Evolutionary conservation across 1,140 invertebrate genomes (phyloP).

Genomic region (Gonatopus flavifemur): DNA sequence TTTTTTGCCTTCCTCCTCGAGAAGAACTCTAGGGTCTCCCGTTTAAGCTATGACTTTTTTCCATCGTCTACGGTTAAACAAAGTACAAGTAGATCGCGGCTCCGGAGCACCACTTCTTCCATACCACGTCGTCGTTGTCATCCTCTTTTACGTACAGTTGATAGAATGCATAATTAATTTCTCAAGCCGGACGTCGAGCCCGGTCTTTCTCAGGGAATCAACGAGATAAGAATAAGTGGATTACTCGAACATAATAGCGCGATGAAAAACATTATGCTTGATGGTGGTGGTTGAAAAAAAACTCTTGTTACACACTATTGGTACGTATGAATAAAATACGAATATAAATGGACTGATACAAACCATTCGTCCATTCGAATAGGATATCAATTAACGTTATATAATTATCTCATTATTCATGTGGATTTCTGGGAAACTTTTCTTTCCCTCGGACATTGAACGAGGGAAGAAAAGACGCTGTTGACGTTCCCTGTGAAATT

Average conservation of each 20-base stretch:
- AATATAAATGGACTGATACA: background rate
- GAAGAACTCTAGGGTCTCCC: too few relatives aligned
- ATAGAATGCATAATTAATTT: conserved; percentile 36
- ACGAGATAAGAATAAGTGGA: conserved; percentile 24
- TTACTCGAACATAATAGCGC: conserved; percentile 2
- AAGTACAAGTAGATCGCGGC: too few relatives aligned
- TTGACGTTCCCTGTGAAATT: too few relatives aligned
- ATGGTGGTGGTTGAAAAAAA: background rate
- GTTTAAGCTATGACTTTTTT: too few relatives aligned
- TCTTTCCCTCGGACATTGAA: too few relatives aligned
- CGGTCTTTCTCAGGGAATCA: conserved; percentile 23
- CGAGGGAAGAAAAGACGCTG: too few relatives aligned
- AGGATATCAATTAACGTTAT: background rate
- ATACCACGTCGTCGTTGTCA: too few relatives aligned
- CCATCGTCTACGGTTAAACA: too few relatives aligned
- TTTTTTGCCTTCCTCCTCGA: too few relatives aligned
- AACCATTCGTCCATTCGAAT: too few relatives aligned
- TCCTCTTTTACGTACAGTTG: conserved; percentile 5
- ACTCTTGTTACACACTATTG: background rate
- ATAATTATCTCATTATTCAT: conserved; percentile 20
- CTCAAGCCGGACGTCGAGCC: conserved; percentile 22
- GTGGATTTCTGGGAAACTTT: conserved; percentile 7
- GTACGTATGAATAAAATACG: background rate
- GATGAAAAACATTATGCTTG: conserved; percentile 13
- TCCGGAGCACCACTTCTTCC: too few relatives aligned